Evolutionary conservation across 2,113 vertebrate genomes (phyloP).

Genomic region (Callipepla californica): DNA sequence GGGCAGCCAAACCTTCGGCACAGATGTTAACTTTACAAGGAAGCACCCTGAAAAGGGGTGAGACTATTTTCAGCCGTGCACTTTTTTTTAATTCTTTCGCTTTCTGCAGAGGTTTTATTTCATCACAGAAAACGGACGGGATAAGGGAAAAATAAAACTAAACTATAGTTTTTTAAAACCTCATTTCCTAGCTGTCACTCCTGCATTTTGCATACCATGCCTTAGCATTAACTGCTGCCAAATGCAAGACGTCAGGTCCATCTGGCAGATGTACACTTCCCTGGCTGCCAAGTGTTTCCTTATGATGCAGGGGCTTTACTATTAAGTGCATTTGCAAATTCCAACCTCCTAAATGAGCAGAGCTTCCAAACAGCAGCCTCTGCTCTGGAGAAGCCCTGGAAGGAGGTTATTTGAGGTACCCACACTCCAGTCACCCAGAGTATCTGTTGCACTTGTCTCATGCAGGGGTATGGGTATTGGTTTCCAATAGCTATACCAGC

Average conservation of each 20-base stretch:
- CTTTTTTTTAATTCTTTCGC: not conserved
- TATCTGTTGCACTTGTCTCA: not conserved
- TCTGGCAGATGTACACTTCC: slow-evolving; percentile 40
- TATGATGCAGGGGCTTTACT: slow-evolving; percentile 1
- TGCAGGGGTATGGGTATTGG: not conserved
- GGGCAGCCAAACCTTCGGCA: slow-evolving; percentile 27
- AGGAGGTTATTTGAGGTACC: not conserved
- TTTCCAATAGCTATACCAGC: not conserved
- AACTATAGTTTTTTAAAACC: not conserved
- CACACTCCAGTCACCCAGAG: not conserved
- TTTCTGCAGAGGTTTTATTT: not conserved
- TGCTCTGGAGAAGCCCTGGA: not conserved
- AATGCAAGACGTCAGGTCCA: slow-evolving; percentile 33
- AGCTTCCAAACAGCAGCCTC: slow-evolving; percentile 6
- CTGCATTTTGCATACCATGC: slow-evolving; percentile 5
- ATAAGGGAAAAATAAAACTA: not conserved
- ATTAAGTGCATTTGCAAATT: slow-evolving; percentile 50
- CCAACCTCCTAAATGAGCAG: not conserved
- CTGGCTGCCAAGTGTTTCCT: slow-evolving; percentile 18
- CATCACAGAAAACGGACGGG: rapidly evolving
- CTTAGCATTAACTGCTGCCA: slow-evolving; percentile 28
- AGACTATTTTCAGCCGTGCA: not conserved
- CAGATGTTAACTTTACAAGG: not conserved
- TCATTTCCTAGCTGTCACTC: slow-evolving; percentile 13
- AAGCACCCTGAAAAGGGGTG: not conserved